A percentile compares a stretch with the other conserved stretches of the same genome.
Evolutionary conservation across 2,113 vertebrate genomes (phyloP).

Genomic region (Siniperca chuatsi): DNA sequence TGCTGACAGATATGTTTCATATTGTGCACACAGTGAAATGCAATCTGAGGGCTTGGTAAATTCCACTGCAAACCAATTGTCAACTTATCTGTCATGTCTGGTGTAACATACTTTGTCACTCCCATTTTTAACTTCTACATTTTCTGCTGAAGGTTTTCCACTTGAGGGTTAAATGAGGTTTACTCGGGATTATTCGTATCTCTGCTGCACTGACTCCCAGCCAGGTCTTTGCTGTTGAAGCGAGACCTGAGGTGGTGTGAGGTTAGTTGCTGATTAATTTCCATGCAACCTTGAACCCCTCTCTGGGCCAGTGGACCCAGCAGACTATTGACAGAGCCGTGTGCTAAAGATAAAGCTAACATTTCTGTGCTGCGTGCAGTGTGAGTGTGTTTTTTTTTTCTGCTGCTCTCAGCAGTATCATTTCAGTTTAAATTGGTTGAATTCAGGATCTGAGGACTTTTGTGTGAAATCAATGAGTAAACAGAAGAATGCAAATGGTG

Average conservation of each 20-base stretch:
- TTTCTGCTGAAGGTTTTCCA: constrained; percentile 19
- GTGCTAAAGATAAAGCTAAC: constrained; percentile 83
- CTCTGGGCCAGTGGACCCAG: constrained; percentile 82
- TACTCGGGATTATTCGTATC: constrained; percentile 29
- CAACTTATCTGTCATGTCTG: constrained; percentile 53
- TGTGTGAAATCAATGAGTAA: constrained; percentile 43
- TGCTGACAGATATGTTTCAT: constrained; percentile 57
- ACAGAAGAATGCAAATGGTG: constrained; percentile 20
- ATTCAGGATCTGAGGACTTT: constrained; percentile 43
- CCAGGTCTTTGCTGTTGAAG: constrained; percentile 36
- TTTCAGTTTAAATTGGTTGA: constrained; percentile 50
- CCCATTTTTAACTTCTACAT: constrained; percentile 46
- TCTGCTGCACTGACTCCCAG: constrained; percentile 4
- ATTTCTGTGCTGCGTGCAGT: constrained; percentile 67
- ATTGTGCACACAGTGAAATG: constrained; percentile 37
- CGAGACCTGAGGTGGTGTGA: constrained; percentile 63
- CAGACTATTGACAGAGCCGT: constrained; percentile 84
- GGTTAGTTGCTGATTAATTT: constrained; percentile 84
- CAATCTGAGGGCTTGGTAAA: constrained; percentile 46
- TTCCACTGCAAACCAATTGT: constrained; percentile 57
- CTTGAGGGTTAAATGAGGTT: constrained; percentile 31
- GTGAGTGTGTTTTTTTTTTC: constrained; percentile 38
- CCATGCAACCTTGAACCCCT: constrained; percentile 83
- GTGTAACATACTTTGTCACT: constrained; percentile 43
- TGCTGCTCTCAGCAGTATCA: constrained; percentile 75